These are phyloP conservation scores for Melinaea marsaeus DNA, from an alignment of 2,888 invertebrate species.

Conservation along the genomic window DNA sequence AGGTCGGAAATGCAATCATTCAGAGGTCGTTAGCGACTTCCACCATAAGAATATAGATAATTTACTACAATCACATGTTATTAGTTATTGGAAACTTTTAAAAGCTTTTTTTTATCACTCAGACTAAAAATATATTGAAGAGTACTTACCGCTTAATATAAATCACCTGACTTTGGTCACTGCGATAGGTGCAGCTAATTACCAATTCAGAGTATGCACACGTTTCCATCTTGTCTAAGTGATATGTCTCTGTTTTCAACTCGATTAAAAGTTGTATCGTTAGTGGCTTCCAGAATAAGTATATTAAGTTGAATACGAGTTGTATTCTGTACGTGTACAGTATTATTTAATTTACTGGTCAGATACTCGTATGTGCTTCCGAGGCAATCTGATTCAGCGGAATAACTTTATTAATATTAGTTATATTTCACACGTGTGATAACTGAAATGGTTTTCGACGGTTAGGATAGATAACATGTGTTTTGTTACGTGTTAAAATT, in stretches of 20 bases:
- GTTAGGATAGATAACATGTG: too few species aligned
- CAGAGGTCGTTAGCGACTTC: slow-evolving; percentile 45
- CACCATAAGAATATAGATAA: slow-evolving; percentile 33
- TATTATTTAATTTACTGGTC: slow-evolving; percentile 30
- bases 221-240: too few species aligned
- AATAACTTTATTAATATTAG: slow-evolving; percentile 27
- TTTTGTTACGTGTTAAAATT: too few species aligned
- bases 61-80: neutral
- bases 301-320: too few species aligned
- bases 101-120: neutral
- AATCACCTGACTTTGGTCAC: too few species aligned
- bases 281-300: slow-evolving; percentile 4
- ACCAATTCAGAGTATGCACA: too few species aligned
- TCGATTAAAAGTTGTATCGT: slow-evolving; percentile 33
- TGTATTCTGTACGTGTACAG: slow-evolving; percentile 16
- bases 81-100: neutral
- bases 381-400: slow-evolving; percentile 23
- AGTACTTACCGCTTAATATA: too few species aligned
- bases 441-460: too few species aligned
- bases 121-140: neutral
- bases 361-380: slow-evolving; percentile 26
- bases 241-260: slow-evolving; percentile 14
- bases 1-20: slow-evolving; percentile 43
- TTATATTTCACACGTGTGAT: too few species aligned
- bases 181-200: too few species aligned